Conservation (phyloP, 2,113 vertebrate genomes). For the Myotis yumanensis region DNA sequence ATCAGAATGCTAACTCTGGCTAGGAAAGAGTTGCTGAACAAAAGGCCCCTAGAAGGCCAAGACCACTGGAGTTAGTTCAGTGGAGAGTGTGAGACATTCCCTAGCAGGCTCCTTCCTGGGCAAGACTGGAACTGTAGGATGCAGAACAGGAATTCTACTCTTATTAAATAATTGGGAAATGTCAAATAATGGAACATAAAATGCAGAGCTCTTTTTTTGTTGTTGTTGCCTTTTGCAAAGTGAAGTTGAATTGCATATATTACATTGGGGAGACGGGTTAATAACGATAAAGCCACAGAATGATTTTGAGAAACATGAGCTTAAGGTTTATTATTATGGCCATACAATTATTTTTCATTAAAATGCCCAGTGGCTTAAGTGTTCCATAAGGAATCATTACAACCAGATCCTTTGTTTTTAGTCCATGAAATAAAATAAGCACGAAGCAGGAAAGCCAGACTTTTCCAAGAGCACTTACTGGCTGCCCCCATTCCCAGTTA, state of each 20-base stretch:
- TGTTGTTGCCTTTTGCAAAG: not conserved
- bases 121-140: not conserved
- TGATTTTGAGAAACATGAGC: not conserved
- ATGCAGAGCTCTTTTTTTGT: not conserved
- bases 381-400: not conserved
- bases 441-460: not conserved
- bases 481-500: not conserved
- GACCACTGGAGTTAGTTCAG: not conserved
- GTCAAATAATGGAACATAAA: not conserved
- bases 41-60: not conserved
- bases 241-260: not conserved
- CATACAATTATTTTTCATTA: conserved; percentile 3
- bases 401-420: conserved; percentile 14
- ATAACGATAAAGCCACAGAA: not conserved
- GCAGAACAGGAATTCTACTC: not conserved
- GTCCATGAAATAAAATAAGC: not conserved
- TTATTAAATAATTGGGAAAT: not conserved
- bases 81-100: not conserved
- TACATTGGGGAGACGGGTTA: not conserved
- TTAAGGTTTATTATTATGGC: not conserved
- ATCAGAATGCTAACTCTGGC: not conserved
- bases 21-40: not conserved
- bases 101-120: not conserved
- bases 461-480: not conserved
- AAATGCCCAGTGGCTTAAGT: not conserved